A percentile compares a stretch with the other conserved stretches of the same genome.
Conservation (phyloP, 2,797 vertebrate species). For the Labroides dimidiatus region DNA sequence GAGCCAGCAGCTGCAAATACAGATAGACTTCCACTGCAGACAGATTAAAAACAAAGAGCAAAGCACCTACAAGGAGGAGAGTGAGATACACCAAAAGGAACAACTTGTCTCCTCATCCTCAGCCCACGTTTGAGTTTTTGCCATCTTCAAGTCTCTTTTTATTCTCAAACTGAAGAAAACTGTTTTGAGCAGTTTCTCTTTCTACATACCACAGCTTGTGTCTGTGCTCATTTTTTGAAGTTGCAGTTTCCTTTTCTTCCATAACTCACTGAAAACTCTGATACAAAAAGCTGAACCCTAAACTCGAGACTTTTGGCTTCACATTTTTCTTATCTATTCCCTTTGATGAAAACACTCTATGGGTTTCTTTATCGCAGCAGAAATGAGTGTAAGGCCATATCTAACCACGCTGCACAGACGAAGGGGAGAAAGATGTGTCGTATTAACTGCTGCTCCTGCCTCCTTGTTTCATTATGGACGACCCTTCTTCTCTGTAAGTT, state of each 20-base stretch:
- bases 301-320: slow-evolving; percentile 30
- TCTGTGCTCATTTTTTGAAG: slow-evolving; percentile 26
- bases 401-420: slow-evolving; percentile 19
- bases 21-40: slow-evolving; percentile 41
- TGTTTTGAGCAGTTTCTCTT: slow-evolving; percentile 23
- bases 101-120: slow-evolving; percentile 39
- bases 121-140: slow-evolving; percentile 43
- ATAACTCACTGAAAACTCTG: slow-evolving; percentile 36
- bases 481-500: too few relatives aligned
- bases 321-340: slow-evolving; percentile 43
- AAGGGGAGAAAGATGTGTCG: background rate
- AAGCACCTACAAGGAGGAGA: slow-evolving; percentile 60
- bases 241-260: slow-evolving; percentile 17
- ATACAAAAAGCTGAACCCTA: slow-evolving; percentile 35
- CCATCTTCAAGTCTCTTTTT: slow-evolving; percentile 33
- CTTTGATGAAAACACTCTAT: slow-evolving; percentile 51
- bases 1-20: slow-evolving; percentile 48
- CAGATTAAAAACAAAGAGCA: slow-evolving; percentile 55
- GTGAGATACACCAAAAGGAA: slow-evolving; percentile 43
- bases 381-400: slow-evolving; percentile 4
- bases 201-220: slow-evolving; percentile 8
- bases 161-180: slow-evolving; percentile 38
- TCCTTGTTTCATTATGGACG: slow-evolving; percentile 2
- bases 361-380: slow-evolving; percentile 42
- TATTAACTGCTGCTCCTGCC: slow-evolving; percentile 11